A percentile compares a stretch with the other conserved stretches of the same genome.
These are phyloP conservation scores for Diplodus sargus DNA, from an alignment of 2,797 vertebrate genomes.

Conservation along the genomic window DNA sequence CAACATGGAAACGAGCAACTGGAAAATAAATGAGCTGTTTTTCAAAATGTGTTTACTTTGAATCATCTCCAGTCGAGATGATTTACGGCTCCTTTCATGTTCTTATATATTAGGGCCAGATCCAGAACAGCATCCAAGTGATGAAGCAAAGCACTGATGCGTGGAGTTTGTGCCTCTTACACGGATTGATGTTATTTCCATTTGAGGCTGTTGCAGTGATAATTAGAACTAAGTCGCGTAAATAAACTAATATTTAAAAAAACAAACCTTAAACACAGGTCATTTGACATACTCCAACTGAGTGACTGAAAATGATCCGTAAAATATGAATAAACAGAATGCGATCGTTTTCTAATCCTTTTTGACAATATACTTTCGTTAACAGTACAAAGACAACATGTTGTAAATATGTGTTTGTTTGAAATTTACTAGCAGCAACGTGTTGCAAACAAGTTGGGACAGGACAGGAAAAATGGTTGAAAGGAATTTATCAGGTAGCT, in stretches of 20 bases:
- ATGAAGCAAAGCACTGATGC: slow-evolving; percentile 18
- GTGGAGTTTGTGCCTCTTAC: not conserved
- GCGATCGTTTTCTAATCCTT: too few species aligned
- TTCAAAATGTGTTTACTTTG: slow-evolving; percentile 34
- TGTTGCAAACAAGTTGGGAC: too few species aligned
- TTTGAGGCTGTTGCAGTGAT: not conserved
- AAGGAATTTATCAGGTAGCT: too few species aligned
- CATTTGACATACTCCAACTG: not conserved
- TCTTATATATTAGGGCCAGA: slow-evolving; percentile 18
- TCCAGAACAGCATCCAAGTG: slow-evolving; percentile 17
- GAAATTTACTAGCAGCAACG: too few species aligned
- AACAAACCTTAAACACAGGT: not conserved
- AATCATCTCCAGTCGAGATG: slow-evolving; percentile 20
- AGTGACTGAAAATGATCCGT: too few species aligned
- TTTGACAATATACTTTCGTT: too few species aligned
- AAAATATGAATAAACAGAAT: too few species aligned
- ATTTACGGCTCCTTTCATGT: slow-evolving; percentile 7
- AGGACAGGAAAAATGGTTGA: too few species aligned
- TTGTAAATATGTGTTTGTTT: too few species aligned
- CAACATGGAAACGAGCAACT: slow-evolving; percentile 39
- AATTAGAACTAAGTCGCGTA: not conserved
- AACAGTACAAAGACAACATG: too few species aligned
- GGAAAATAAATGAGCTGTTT: slow-evolving; percentile 31
- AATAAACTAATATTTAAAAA: slow-evolving; percentile 5
- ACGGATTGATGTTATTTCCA: not conserved